A percentile compares a stretch with the other conserved stretches of the same genome.
These are phyloP conservation scores for Cantharis rustica DNA, from an alignment of 2,888 invertebrate species.

Conservation along the genomic window DNA sequence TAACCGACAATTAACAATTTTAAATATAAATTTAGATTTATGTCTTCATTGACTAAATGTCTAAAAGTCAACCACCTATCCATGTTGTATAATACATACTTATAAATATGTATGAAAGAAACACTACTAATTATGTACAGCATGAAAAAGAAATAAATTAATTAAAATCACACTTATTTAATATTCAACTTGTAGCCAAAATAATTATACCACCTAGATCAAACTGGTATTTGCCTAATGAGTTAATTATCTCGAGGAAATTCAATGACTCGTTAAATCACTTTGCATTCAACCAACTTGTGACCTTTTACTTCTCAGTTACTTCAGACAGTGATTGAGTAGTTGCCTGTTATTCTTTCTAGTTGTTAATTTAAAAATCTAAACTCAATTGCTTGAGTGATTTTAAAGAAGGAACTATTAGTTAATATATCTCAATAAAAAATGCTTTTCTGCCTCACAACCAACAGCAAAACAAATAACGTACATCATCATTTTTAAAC, in stretches of 20 bases:
- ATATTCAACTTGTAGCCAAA: constrained; percentile 12
- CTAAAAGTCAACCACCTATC: not conserved
- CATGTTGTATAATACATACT: not conserved
- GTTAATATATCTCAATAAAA: not conserved
- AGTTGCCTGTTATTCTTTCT: constrained; percentile 13
- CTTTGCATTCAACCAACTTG: constrained; percentile 15
- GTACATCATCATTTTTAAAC: not conserved
- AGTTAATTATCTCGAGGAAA: constrained; percentile 23
- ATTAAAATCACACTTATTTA: constrained; percentile 23
- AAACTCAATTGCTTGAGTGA: constrained; percentile 15
- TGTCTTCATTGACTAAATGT: not conserved
- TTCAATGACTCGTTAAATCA: constrained; percentile 21
- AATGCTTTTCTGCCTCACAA: not conserved
- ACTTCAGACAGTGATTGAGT: constrained; percentile 19
- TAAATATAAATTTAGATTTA: constrained; percentile 1
- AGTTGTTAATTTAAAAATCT: constrained; percentile 18
- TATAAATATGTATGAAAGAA: constrained; percentile 5
- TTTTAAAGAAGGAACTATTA: constrained; percentile 8
- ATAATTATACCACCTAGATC: constrained; percentile 18
- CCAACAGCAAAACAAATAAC: not conserved
- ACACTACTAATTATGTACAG: constrained; percentile 6
- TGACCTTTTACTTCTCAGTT: constrained; percentile 16
- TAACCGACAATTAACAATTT: not conserved
- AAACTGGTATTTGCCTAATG: constrained; percentile 20
- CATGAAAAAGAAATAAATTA: constrained; percentile 9